These are phyloP conservation scores for Amyelois transitella DNA, from an alignment of 1,140 invertebrate genomes.

Conservation along the genomic window DNA sequence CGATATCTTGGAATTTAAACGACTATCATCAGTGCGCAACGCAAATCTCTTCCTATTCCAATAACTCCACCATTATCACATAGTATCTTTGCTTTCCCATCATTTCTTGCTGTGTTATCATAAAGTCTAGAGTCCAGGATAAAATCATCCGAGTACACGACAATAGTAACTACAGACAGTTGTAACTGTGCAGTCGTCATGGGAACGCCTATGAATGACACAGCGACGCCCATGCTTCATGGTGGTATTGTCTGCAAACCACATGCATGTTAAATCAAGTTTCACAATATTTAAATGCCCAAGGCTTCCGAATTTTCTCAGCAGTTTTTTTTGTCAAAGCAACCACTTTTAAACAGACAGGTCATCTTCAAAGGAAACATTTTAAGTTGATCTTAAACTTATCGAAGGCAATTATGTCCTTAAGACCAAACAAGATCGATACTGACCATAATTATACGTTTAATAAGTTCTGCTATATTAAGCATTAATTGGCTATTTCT, in stretches of 20 bases:
- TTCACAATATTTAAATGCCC: background rate
- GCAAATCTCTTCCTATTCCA: background rate
- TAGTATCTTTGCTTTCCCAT: background rate
- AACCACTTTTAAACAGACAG: too few relatives aligned
- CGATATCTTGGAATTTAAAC: background rate
- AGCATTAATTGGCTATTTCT: background rate
- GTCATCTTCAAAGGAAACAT: too few relatives aligned
- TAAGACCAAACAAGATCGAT: too few relatives aligned
- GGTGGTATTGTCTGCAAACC: slow-evolving; percentile 1
- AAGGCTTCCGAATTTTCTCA: slow-evolving; percentile 4
- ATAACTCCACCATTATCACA: background rate
- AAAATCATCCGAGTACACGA: slow-evolving; percentile 7
- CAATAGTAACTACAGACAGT: slow-evolving; percentile 32
- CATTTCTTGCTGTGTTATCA: background rate
- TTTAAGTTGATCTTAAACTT: too few relatives aligned
- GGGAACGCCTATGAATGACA: slow-evolving; percentile 28
- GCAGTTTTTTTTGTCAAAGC: too few relatives aligned
- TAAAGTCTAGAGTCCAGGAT: background rate
- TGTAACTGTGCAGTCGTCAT: slow-evolving; percentile 38
- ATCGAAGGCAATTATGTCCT: too few relatives aligned
- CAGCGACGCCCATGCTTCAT: slow-evolving; percentile 8
- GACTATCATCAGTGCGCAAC: background rate
- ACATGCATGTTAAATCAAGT: background rate
- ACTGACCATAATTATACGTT: too few relatives aligned
- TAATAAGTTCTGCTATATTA: background rate